These are phyloP conservation scores for Psilanteris sp. DNA, from an alignment of 1,140 invertebrate species.

Conservation along the genomic window DNA sequence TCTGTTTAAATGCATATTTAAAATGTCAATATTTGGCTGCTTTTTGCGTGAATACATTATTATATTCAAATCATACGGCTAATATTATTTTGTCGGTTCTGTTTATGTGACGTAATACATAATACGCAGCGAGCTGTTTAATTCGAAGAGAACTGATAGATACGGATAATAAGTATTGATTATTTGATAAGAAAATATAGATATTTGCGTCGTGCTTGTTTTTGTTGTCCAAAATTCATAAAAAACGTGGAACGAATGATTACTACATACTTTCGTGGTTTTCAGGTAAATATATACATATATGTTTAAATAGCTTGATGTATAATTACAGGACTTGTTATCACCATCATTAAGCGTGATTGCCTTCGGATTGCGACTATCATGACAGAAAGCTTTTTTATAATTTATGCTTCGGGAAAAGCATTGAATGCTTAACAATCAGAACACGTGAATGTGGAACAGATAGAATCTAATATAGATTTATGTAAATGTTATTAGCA, in stretches of 20 bases:
- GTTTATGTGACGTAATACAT: slow-evolving; percentile 3
- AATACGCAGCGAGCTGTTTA: slow-evolving; percentile 28
- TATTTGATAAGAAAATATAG: too few relatives aligned
- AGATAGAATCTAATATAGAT: too few relatives aligned
- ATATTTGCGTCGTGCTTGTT: too few relatives aligned
- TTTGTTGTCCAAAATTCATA: too few relatives aligned
- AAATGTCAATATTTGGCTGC: slow-evolving; percentile 40
- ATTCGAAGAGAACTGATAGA: slow-evolving; percentile 23
- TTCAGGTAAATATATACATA: too few relatives aligned
- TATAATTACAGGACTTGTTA: slow-evolving; percentile 46
- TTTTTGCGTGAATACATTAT: slow-evolving; percentile 41
- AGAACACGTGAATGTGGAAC: too few relatives aligned
- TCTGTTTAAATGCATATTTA: background rate
- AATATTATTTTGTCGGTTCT: slow-evolving; percentile 39
- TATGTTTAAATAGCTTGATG: slow-evolving; percentile 34
- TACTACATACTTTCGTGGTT: too few relatives aligned
- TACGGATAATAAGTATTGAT: too few relatives aligned
- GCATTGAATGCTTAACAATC: slow-evolving; percentile 3
- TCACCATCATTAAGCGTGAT: slow-evolving; percentile 35
- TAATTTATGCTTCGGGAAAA: slow-evolving; percentile 14
- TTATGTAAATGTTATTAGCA: too few relatives aligned
- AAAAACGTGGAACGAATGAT: too few relatives aligned
- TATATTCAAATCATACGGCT: slow-evolving; percentile 24
- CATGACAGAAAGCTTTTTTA: slow-evolving; percentile 2
- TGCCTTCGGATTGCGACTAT: slow-evolving; percentile 6